These are phyloP conservation scores for Eumacrocentrus americanus DNA, from an alignment of 2,888 invertebrate genomes.

Conservation along the genomic window DNA sequence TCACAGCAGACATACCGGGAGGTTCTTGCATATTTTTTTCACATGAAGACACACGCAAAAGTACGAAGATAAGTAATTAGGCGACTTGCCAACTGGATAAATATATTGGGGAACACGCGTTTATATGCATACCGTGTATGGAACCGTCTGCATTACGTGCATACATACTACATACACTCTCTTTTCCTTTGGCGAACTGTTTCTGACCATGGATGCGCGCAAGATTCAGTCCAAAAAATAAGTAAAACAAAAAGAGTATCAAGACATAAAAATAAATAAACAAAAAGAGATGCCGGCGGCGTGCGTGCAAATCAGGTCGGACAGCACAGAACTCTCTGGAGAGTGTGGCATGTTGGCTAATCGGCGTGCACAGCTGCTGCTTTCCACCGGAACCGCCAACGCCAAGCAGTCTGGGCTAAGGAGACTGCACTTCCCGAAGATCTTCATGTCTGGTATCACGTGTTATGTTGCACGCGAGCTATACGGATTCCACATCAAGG, in stretches of 20 bases:
- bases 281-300: conserved; percentile 3
- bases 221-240: neutral
- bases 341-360: conserved; percentile 39
- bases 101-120: conserved; percentile 23
- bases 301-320: conserved; percentile 10
- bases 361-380: conserved; percentile 46
- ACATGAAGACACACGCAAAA: neutral
- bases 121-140: conserved; percentile 17
- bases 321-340: too few species aligned
- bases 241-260: neutral
- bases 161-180: neutral
- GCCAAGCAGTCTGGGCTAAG: conserved; percentile 50
- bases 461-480: neutral
- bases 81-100: conserved; percentile 18
- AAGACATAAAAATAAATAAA: neutral
- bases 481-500: conserved; percentile 3
- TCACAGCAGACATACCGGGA: too few species aligned
- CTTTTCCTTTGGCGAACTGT: conserved; percentile 7
- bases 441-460: too few species aligned
- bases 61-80: conserved; percentile 27
- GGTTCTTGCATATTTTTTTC: neutral
- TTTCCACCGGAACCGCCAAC: conserved; percentile 41
- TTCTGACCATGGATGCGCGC: conserved; percentile 18
- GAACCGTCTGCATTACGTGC: conserved; percentile 19
- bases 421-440: too few species aligned